A percentile compares a stretch with the other conserved stretches of the same genome.
Conservation (phyloP, 1,140 invertebrate genomes). For the Harlomillsia oculata region DNA sequence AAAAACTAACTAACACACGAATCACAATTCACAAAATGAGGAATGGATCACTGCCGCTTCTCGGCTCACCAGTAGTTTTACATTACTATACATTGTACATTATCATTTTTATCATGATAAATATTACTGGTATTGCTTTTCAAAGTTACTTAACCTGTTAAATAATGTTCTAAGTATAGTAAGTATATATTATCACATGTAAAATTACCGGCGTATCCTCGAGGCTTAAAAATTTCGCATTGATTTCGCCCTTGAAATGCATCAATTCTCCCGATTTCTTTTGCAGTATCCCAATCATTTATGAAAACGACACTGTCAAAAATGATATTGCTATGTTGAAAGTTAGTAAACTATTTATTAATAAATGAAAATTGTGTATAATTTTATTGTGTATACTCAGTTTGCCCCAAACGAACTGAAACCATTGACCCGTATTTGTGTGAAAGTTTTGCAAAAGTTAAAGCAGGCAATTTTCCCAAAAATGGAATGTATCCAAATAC, state of each 20-base stretch:
- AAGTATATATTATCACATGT: neutral
- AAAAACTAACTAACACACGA: neutral
- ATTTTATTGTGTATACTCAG: conserved; percentile 6
- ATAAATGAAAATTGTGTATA: neutral
- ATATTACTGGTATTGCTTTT: neutral
- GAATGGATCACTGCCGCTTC: neutral
- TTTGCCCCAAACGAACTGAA: conserved; percentile 20
- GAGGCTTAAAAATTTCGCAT: conserved; percentile 19
- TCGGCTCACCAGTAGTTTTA: neutral
- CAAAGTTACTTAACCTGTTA: neutral
- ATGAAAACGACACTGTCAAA: conserved; percentile 28
- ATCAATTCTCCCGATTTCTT: conserved; percentile 27
- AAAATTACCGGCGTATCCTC: conserved; percentile 17
- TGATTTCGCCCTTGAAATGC: conserved; percentile 26
- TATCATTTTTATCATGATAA: neutral
- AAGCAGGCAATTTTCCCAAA: conserved; percentile 22
- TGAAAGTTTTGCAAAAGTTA: conserved; percentile 23
- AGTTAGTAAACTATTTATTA: neutral
- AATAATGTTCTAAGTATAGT: neutral
- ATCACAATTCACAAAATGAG: neutral
- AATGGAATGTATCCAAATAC: conserved; percentile 32
- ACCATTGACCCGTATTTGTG: conserved; percentile 29
- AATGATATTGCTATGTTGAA: neutral
- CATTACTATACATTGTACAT: neutral
- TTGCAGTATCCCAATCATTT: conserved; percentile 23